Base-by-base conservation (phyloP, 2,888 invertebrate genomes). In the Cataglyphis albicans region DNA sequence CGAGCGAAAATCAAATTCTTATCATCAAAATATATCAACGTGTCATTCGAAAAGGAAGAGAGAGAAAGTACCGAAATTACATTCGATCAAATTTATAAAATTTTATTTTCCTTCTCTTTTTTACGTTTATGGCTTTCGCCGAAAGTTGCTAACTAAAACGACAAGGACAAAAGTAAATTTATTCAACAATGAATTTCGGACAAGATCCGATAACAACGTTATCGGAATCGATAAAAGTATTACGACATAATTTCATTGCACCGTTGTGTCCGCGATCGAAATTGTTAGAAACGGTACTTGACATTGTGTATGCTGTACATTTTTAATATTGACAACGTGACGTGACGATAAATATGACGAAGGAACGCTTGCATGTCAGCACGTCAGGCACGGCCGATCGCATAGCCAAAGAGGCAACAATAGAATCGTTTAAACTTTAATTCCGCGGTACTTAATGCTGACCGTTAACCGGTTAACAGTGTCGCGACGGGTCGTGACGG, bases 401-500 rank as follows among this genome's bases (percentile, higher is more conserved):
- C 64, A n/a, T 63, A 7, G 48, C 32, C 68, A 21, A 21, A 12
- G 75, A 12, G 75, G 57, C 78, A 67, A 70, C 84, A 89, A 88
- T 88, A 78, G 88, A 87, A 88, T 86, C 89, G 82, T 89, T 88
- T 86, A 86, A 88, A 55, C 89, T 83, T 76, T 86, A 76, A 89
- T 89, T 86, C 83, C 76, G 64, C 72, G 78, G 35, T 81, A 84
- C 84, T 88, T 85, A 86, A 83, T 81, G 87, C 38, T 78, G 84
- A 84, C 88, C 86, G 86, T 89, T 86, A 86, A 87, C 81, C 84
- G 65, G 74, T 87, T 86, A 83, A 89, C 84, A 82, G 81, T 82
- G 87, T 83, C 89, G 82, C 86, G 88, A 83, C 59, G 81, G 88
- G 84, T 89, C 88, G 81, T 63, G 83, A 57, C 84, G 57, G 85